Base-by-base conservation (phyloP, 53 echinoderm and acorn worm genomes). In the Arbacia lixula region DNA sequence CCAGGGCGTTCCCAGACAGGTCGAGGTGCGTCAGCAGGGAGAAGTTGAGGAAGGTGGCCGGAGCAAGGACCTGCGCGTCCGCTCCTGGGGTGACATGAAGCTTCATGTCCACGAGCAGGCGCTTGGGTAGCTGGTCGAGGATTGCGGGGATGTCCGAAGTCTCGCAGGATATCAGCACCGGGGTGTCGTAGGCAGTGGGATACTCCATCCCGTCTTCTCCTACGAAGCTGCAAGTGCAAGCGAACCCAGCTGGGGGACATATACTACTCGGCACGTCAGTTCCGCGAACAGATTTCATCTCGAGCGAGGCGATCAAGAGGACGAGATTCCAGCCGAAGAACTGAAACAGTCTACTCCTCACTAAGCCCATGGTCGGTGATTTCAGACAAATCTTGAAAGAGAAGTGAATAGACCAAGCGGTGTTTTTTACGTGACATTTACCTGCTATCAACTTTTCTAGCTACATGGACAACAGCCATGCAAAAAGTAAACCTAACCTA, bases 101-200 rank as follows among this genome's bases (percentile, higher is more conserved):
- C 35, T 50, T 43, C 6, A 74, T 11, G 34, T 74, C 8, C 49
- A 46, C 53, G n/a, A 49, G 29, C 2, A 52, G 34, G 2, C 21
- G 31, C 27, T 2, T 9, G 1, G 53, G 33, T 26, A 74, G 12
- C 51, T 46, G 33, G 5, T 11, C n/a, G 30, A 74, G 42, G 74
- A 74, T 53, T 50, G 1, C 74, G 11, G 43, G 19, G 11, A 53
- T 1, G 74, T 74, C 21, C 32, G 27, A 32, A n/a, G 19, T 53
- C 11, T 74, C 74, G 36, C 74, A 74, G 19, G 74, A 52, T 69
- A 69, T 69, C 26, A 43, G 0, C 66, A 66, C 38, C 24, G 37
- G 36, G 21, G 28, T 66, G 24, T 43, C 42, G 69, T 25, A 42
- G 40, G 41, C 42, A 41, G 46, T 25, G 40, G 4, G 27, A 68